phyloP scores from a whole-genome alignment of 1,140 invertebrate genomes.

The Trichomalopsis sarcophagae region DNA sequence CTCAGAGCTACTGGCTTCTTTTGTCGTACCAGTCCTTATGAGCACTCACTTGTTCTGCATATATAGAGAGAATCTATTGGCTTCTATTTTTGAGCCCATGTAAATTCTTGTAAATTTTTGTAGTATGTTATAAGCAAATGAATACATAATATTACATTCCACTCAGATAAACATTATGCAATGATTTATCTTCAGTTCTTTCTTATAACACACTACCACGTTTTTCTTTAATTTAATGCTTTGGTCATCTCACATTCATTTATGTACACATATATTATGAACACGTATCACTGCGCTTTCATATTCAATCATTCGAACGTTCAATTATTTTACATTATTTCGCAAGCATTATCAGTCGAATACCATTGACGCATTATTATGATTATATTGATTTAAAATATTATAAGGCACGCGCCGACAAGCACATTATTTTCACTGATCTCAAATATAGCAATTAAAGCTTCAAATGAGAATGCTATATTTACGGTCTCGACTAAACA shows the following conservation, averaged over 20 bases:
- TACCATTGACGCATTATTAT: slow-evolving; percentile 59
- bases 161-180: slow-evolving; percentile 27
- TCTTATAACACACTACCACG: slow-evolving; percentile 1
- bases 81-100: not conserved
- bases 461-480: not conserved
- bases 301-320: slow-evolving; percentile 50
- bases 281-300: slow-evolving; percentile 58
- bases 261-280: slow-evolving; percentile 11
- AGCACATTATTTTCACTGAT: slow-evolving; percentile 56
- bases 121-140: slow-evolving; percentile 21
- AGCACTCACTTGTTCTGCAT: not conserved
- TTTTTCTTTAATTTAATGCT: slow-evolving; percentile 51
- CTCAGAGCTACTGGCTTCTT: slow-evolving; percentile 3
- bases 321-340: slow-evolving; percentile 62
- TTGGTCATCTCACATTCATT: slow-evolving; percentile 51
- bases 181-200: not conserved
- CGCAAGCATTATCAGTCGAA: slow-evolving; percentile 69
- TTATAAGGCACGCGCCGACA: slow-evolving; percentile 60
- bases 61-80: not conserved
- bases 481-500: slow-evolving; percentile 14
- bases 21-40: not conserved
- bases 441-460: not conserved
- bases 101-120: slow-evolving; percentile 23
- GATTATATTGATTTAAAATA: slow-evolving; percentile 50
- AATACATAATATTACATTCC: slow-evolving; percentile 36